phyloP scores from a whole-genome alignment of 2,888 invertebrate species.

The Tryphoninae sp. region DNA sequence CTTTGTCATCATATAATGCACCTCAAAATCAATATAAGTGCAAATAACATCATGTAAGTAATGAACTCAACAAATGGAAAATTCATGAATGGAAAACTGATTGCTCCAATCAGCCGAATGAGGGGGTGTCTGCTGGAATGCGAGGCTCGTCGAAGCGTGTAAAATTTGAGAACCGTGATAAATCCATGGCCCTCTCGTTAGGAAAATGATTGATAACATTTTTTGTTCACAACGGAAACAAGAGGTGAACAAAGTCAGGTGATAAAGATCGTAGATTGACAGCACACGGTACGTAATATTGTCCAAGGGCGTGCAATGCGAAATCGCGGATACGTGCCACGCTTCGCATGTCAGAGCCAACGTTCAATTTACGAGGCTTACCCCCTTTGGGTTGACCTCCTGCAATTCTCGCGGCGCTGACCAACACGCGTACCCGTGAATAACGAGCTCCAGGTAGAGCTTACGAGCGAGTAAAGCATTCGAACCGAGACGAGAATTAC shows the following conservation, averaged over 20 bases:
- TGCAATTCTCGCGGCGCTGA: background rate
- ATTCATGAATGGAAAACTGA: too few species aligned
- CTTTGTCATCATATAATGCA: too few species aligned
- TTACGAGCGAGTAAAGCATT: constrained; percentile 36
- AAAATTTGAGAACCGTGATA: background rate
- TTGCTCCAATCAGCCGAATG: too few species aligned
- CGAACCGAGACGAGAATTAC: constrained; percentile 32
- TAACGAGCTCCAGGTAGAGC: constrained; percentile 6
- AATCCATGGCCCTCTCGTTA: background rate
- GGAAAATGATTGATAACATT: background rate
- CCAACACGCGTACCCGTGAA: background rate
- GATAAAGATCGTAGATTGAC: background rate
- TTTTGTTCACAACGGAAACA: background rate
- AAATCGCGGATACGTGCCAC: background rate
- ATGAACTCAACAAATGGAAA: too few species aligned
- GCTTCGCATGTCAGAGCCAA: constrained; percentile 4
- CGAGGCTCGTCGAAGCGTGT: background rate
- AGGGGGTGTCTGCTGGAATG: background rate
- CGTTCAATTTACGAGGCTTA: constrained; percentile 45
- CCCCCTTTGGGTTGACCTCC: constrained; percentile 30
- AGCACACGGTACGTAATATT: constrained; percentile 5
- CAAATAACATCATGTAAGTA: too few species aligned
- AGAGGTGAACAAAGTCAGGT: background rate
- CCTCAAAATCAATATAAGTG: too few species aligned
- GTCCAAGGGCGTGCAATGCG: constrained; percentile 1